Percentiles rank a stretch among this genome's conserved stretches.
phyloP scores from a whole-genome alignment of 2,113 vertebrate genomes.

The Indri indri region DNA sequence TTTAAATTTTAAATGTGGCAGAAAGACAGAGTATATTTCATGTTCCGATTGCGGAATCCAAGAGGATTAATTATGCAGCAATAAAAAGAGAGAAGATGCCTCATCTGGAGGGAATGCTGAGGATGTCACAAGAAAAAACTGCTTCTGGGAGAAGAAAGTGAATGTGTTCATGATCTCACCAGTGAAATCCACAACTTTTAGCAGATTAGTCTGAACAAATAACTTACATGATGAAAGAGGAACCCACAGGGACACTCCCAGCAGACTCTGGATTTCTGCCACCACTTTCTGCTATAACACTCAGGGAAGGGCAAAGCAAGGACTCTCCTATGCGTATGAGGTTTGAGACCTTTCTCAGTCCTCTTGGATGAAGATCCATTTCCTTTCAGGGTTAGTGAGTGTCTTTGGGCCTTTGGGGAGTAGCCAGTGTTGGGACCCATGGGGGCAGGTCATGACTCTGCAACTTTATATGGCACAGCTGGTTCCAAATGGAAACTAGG shows the following conservation, averaged over 20 bases:
- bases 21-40: not conserved
- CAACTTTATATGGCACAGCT: not conserved
- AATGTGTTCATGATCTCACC: not conserved
- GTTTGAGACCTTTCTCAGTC: not conserved
- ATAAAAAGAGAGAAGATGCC: not conserved
- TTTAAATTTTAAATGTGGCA: slow-evolving; percentile 43
- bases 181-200: not conserved
- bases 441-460: not conserved
- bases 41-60: not conserved
- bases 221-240: not conserved
- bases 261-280: not conserved
- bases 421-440: not conserved
- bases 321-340: not conserved
- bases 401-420: not conserved
- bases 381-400: not conserved
- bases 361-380: not conserved
- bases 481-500: not conserved
- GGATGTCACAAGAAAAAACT: not conserved
- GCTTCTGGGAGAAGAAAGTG: slow-evolving; percentile 23
- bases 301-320: not conserved
- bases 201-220: not conserved
- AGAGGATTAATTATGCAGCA: not conserved
- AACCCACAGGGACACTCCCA: not conserved
- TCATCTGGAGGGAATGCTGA: not conserved
- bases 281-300: not conserved